phyloP scores from a whole-genome alignment of 2,113 vertebrate genomes.

The Mastomys natalensis region DNA sequence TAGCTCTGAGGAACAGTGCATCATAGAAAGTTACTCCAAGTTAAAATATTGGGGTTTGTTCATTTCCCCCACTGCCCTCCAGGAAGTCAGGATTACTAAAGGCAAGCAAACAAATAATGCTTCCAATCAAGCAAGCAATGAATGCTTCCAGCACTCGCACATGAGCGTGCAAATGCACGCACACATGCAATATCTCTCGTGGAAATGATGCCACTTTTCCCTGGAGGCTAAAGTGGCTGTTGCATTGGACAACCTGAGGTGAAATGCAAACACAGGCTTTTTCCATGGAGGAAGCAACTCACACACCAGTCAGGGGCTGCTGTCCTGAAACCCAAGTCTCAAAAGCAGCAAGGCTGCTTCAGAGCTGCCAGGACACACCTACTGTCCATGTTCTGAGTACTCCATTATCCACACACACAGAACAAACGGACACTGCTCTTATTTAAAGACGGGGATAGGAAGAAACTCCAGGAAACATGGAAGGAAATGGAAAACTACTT shows the following conservation, averaged over 20 bases:
- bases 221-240: accelerated
- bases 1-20: neutral
- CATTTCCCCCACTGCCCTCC: neutral
- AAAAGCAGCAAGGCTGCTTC: neutral
- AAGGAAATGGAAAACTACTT: too few relatives aligned
- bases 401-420: neutral
- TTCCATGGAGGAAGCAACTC: neutral
- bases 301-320: neutral
- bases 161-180: neutral
- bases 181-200: neutral
- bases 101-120: neutral
- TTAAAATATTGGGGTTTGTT: neutral
- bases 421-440: neutral
- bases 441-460: neutral
- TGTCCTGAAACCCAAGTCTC: neutral
- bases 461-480: neutral
- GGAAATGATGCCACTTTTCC: neutral
- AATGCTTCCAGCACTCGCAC: neutral
- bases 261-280: neutral
- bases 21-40: neutral
- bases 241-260: neutral
- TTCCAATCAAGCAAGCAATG: neutral
- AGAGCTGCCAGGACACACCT: neutral
- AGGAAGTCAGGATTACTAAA: neutral
- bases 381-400: accelerated